These are phyloP conservation scores for Stigmatopora nigra DNA, from an alignment of 2,113 vertebrate genomes.

Conservation along the genomic window DNA sequence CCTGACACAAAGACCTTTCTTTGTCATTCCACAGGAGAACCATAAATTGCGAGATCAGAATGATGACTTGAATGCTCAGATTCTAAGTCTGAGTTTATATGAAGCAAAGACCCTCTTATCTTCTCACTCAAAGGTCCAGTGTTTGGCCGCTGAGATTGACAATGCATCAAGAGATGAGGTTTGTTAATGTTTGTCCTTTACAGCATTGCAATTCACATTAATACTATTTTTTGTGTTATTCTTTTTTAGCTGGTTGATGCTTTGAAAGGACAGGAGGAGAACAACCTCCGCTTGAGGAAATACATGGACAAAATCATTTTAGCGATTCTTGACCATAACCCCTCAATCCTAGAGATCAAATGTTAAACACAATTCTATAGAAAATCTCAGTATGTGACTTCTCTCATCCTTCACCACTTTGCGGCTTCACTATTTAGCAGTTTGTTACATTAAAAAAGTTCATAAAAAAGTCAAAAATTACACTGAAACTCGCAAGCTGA, in stretches of 20 bases:
- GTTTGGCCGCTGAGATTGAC: conserved; percentile 95
- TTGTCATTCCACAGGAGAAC: conserved; percentile 76
- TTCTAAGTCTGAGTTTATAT: conserved; percentile 92
- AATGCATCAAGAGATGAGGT: conserved; percentile 95
- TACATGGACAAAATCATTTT: conserved; percentile 99
- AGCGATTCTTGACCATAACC: conserved; percentile 96
- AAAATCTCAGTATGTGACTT: neutral
- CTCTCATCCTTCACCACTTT: too few species aligned
- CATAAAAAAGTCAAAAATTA: too few species aligned
- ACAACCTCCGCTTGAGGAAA: conserved; percentile 89
- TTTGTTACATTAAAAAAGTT: too few species aligned
- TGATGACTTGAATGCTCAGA: conserved; percentile 94
- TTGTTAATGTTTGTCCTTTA: conserved; percentile 2
- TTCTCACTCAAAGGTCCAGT: conserved; percentile 92
- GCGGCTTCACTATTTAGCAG: too few species aligned
- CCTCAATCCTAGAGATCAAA: conserved; percentile 98
- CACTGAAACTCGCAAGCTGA: too few species aligned
- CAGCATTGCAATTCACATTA: neutral
- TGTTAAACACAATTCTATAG: conserved; percentile 57
- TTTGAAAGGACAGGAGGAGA: conserved; percentile 94
- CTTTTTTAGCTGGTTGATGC: conserved; percentile 85
- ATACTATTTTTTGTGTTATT: neutral
- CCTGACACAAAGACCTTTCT: neutral
- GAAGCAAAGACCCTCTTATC: conserved; percentile 94
- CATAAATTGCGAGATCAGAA: conserved; percentile 93